Evolutionary conservation across 1,140 invertebrate genomes (phyloP).

Genomic region (Bombus huntii): DNA sequence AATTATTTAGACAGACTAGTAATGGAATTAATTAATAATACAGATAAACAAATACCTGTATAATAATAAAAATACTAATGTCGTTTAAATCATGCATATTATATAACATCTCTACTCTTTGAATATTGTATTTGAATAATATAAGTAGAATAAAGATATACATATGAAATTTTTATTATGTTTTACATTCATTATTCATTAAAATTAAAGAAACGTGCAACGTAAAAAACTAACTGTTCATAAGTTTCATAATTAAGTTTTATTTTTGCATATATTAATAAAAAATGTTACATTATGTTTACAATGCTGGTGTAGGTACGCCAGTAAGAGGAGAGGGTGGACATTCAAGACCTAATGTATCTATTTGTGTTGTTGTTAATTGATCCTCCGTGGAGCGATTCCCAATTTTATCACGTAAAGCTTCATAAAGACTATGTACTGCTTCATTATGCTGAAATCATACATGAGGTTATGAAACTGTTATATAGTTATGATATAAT

Average conservation of each 20-base stretch:
- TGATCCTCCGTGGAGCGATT: constrained; percentile 86
- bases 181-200: background rate
- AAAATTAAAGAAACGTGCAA: background rate
- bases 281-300: background rate
- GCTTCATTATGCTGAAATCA: constrained; percentile 89
- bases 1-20: constrained; percentile 79
- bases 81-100: constrained; percentile 14
- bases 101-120: background rate
- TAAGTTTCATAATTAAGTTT: background rate
- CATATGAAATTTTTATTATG: background rate
- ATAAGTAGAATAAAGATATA: constrained; percentile 4
- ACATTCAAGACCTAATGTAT: constrained; percentile 86
- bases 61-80: background rate
- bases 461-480: constrained; percentile 26
- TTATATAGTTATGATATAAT: background rate
- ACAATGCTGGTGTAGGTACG: constrained; percentile 50
- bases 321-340: constrained; percentile 85
- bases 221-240: background rate
- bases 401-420: constrained; percentile 90
- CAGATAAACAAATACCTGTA: constrained; percentile 11
- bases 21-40: constrained; percentile 55
- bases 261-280: constrained; percentile 9
- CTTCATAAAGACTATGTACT: constrained; percentile 91
- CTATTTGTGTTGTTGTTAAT: constrained; percentile 83
- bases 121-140: constrained; percentile 1